Conservation (phyloP, 2,113 vertebrate genomes). For the Cranoglanis bouderius region DNA sequence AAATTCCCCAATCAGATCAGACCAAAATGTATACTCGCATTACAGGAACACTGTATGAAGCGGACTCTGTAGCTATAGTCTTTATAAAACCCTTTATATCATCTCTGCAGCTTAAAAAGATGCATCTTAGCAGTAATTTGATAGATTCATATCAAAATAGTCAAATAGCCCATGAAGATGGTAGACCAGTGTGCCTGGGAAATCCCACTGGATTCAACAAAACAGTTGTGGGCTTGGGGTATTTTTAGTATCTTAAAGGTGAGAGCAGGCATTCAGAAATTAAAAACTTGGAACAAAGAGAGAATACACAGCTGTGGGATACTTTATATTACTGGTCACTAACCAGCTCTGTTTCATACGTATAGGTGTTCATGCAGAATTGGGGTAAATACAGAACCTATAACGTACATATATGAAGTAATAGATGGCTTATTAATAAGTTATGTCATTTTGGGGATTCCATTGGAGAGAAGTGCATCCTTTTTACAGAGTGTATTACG, state of each 20-base stretch:
- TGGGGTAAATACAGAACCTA: background rate
- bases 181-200: background rate
- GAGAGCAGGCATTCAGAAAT: too few species aligned
- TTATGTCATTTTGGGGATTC: too few species aligned
- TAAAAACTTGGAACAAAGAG: too few species aligned
- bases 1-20: background rate
- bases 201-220: background rate
- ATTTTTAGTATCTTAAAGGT: too few species aligned
- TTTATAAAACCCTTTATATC: background rate
- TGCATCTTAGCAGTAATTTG: background rate
- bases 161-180: background rate
- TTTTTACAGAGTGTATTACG: background rate
- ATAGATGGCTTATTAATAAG: too few species aligned
- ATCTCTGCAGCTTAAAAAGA: background rate
- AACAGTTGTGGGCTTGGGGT: background rate
- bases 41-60: background rate
- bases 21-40: background rate
- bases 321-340: too few species aligned
- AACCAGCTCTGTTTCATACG: too few species aligned
- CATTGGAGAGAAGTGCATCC: too few species aligned
- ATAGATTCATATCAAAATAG: background rate
- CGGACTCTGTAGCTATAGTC: too few species aligned
- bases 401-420: too few species aligned
- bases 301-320: too few species aligned
- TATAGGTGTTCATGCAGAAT: too few species aligned